phyloP scores from a whole-genome alignment of 1,140 invertebrate species.

The Frieseomelitta varia region DNA sequence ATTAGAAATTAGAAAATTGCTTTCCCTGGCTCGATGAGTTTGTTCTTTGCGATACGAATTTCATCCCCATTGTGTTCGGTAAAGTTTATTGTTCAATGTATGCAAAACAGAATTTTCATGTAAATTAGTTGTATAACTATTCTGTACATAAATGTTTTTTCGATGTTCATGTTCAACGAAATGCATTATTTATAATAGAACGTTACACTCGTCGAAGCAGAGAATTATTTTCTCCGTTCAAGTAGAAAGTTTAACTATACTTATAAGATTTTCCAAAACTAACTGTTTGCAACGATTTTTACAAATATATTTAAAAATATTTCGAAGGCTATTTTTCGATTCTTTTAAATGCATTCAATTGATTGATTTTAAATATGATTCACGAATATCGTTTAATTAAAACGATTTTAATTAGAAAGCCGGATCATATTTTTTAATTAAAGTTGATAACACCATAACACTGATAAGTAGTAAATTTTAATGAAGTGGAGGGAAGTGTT shows the following conservation, averaged over 20 bases:
- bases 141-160: neutral
- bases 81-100: neutral
- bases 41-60: too few relatives aligned
- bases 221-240: neutral
- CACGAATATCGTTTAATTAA: neutral
- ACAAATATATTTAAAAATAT: neutral
- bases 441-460: neutral
- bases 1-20: too few relatives aligned
- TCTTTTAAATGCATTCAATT: neutral
- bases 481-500: neutral
- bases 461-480: neutral
- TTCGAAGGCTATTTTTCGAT: neutral
- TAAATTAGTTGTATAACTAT: neutral
- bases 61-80: too few relatives aligned
- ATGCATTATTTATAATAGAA: conserved; percentile 3
- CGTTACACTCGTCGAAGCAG: conserved; percentile 15
- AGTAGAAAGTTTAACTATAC: conserved; percentile 10
- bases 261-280: neutral
- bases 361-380: neutral
- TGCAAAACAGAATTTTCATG: neutral
- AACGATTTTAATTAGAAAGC: neutral
- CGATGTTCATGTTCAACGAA: neutral
- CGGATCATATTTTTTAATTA: neutral
- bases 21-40: too few relatives aligned
- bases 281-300: neutral